Evolutionary conservation across 2,113 vertebrate genomes (phyloP).

Genomic region (Phycodurus eques): DNA sequence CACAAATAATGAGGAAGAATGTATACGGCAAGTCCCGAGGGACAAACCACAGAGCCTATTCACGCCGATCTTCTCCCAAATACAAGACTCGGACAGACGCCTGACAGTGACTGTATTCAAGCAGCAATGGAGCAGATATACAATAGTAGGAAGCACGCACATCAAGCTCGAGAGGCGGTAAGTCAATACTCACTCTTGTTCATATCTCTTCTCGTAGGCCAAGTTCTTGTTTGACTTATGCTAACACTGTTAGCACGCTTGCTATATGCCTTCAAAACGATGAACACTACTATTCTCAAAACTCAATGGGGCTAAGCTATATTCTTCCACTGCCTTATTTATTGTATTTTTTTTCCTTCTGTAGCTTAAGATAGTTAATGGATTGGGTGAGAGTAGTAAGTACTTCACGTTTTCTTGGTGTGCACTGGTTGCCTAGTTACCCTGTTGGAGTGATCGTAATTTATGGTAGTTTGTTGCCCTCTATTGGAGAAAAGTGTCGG

Average conservation of each 20-base stretch:
- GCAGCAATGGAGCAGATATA: constrained; percentile 77
- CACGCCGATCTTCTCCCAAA: too few relatives aligned
- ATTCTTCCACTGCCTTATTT: background rate
- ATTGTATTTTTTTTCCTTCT: background rate
- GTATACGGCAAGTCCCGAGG: constrained; percentile 12
- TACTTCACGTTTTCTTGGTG: constrained; percentile 9
- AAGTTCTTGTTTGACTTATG: background rate
- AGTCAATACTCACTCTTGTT: constrained; percentile 34
- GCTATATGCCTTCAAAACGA: background rate
- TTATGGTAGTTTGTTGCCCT: constrained; percentile 42
- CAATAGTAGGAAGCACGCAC: constrained; percentile 70
- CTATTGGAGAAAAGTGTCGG: constrained; percentile 17
- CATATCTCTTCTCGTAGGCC: background rate
- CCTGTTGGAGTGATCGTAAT: background rate
- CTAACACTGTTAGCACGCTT: background rate
- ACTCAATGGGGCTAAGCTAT: background rate
- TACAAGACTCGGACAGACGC: background rate
- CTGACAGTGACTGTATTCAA: background rate
- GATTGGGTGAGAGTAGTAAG: constrained; percentile 2
- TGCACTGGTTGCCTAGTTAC: constrained; percentile 58
- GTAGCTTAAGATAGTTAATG: background rate
- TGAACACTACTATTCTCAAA: background rate
- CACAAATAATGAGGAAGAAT: background rate
- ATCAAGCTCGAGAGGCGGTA: constrained; percentile 79
- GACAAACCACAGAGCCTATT: background rate